These are phyloP conservation scores for Sylvia borin DNA, from an alignment of 2,797 vertebrate species.

Conservation along the genomic window DNA sequence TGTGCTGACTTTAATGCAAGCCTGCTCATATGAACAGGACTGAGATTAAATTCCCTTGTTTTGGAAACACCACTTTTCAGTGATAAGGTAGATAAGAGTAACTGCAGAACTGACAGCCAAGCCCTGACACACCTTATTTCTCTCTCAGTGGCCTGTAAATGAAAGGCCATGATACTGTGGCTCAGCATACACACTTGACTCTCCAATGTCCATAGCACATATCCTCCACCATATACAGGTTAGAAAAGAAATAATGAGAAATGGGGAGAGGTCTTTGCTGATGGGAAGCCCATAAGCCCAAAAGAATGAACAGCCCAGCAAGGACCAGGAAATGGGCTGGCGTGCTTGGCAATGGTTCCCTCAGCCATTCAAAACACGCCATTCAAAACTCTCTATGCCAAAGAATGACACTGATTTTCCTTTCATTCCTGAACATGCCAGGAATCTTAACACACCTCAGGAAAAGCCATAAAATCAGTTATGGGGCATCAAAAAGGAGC, in stretches of 20 bases:
- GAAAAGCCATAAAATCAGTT: background rate
- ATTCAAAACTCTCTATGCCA: too few relatives aligned
- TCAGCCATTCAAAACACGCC: background rate
- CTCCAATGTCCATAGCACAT: background rate
- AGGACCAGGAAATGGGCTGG: background rate
- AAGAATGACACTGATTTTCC: too few relatives aligned
- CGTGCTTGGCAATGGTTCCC: accelerated
- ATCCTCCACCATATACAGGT: background rate
- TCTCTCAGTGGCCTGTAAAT: background rate
- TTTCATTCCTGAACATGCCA: accelerated
- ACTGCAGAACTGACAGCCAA: background rate
- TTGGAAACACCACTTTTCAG: background rate
- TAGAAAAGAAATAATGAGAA: background rate
- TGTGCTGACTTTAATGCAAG: background rate
- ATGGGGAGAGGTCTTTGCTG: background rate
- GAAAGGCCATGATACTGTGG: background rate
- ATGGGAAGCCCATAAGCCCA: background rate
- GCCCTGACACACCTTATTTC: background rate
- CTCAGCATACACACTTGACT: background rate
- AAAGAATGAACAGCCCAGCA: background rate
- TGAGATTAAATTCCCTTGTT: background rate
- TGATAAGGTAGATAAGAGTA: background rate
- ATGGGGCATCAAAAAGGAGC: background rate
- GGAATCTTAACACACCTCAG: background rate
- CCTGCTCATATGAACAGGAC: background rate